Conservation (phyloP, 2,113 vertebrate species). For the Copsychus sechellarum region DNA sequence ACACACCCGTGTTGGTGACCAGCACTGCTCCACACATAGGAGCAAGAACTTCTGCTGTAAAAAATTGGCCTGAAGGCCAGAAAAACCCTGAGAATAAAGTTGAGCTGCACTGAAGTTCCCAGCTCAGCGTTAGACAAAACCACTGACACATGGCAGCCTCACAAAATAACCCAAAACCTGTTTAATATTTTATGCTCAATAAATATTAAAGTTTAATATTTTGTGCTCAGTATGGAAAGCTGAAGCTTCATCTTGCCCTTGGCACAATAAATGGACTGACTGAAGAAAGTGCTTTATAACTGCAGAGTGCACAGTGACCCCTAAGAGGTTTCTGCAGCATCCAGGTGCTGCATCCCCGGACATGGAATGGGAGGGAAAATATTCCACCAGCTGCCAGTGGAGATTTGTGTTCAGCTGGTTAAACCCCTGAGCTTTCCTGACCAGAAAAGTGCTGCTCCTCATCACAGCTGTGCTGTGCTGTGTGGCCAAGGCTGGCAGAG, state of each 20-base stretch:
- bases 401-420: background rate
- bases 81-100: background rate
- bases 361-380: background rate
- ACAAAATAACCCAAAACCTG: background rate
- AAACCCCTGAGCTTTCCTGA: background rate
- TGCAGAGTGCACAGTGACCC: background rate
- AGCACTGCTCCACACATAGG: background rate
- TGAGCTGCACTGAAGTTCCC: background rate
- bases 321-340: accelerated
- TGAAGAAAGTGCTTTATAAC: background rate
- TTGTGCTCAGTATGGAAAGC: background rate
- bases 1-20: background rate
- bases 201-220: background rate
- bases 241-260: background rate
- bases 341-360: accelerated
- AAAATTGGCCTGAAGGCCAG: background rate
- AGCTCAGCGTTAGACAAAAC: background rate
- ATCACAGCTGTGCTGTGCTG: accelerated
- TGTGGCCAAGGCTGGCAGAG: background rate
- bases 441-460: background rate
- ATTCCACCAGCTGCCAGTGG: background rate
- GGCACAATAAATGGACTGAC: background rate
- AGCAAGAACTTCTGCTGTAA: background rate
- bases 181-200: background rate
- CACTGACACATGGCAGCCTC: background rate